These are phyloP conservation scores for Oryzias dopingdopingensis DNA, from an alignment of 2,797 vertebrate species.

Conservation along the genomic window DNA sequence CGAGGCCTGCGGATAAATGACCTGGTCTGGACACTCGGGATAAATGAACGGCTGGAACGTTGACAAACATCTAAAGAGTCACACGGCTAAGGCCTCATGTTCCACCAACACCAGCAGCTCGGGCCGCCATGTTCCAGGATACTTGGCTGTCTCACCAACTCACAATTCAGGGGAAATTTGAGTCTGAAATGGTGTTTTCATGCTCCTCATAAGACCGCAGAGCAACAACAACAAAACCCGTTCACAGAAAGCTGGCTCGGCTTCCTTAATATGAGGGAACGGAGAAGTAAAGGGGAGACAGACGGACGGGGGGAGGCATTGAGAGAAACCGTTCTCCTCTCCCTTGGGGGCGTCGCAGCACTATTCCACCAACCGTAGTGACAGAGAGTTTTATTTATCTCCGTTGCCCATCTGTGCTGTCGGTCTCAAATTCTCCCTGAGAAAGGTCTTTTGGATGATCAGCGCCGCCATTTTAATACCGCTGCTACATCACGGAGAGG, in stretches of 20 bases:
- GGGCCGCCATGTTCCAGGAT: conserved; percentile 27
- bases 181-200: conserved; percentile 48
- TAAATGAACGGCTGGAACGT: conserved; percentile 44
- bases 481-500: conserved; percentile 88
- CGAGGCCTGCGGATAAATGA: conserved; percentile 67
- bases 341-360: conserved; percentile 86
- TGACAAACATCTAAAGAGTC: conserved; percentile 47
- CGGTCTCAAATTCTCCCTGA: conserved; percentile 87
- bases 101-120: conserved; percentile 25
- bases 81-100: conserved; percentile 33
- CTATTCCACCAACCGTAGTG: conserved; percentile 86
- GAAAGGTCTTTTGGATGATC: conserved; percentile 94
- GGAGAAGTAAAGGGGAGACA: conserved; percentile 38
- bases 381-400: conserved; percentile 93
- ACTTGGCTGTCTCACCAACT: conserved; percentile 45
- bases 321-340: conserved; percentile 68
- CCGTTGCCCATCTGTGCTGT: conserved; percentile 89
- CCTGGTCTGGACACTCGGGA: conserved; percentile 52
- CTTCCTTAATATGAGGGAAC: conserved; percentile 32
- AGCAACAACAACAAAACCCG: conserved; percentile 44
- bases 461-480: conserved; percentile 91
- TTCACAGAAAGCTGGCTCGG: conserved; percentile 50
- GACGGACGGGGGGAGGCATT: conserved; percentile 47
- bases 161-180: conserved; percentile 32
- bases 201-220: conserved; percentile 38